Conservation (phyloP, 1,140 invertebrate genomes). For the Probaryconus sp. region DNA sequence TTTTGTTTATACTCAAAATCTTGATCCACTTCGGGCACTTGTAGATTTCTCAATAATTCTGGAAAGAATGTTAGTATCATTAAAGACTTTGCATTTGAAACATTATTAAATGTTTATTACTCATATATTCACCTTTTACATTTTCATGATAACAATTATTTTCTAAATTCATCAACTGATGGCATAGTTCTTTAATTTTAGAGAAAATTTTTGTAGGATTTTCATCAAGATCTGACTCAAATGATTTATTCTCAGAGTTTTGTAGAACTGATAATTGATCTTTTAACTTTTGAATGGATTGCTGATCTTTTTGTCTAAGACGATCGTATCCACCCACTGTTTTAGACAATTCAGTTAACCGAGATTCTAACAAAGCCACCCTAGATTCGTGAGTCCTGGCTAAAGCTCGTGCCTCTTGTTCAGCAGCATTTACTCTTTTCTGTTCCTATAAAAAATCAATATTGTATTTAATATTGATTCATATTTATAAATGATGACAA, state of each 20-base stretch:
- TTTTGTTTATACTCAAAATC: slow-evolving; percentile 77
- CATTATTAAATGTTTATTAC: slow-evolving; percentile 6
- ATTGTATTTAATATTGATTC: slow-evolving; percentile 9
- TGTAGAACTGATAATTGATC: slow-evolving; percentile 74
- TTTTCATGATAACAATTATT: slow-evolving; percentile 64
- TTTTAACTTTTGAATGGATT: slow-evolving; percentile 85
- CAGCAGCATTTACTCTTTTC: slow-evolving; percentile 82
- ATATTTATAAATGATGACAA: slow-evolving; percentile 10
- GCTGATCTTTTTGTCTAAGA: slow-evolving; percentile 85
- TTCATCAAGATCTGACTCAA: slow-evolving; percentile 46
- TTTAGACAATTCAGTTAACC: slow-evolving; percentile 88
- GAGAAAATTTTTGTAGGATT: slow-evolving; percentile 67
- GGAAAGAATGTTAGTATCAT: slow-evolving; percentile 30
- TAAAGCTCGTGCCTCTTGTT: slow-evolving; percentile 83
- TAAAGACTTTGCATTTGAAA: slow-evolving; percentile 28
- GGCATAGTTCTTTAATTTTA: slow-evolving; percentile 70
- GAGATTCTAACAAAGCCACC: slow-evolving; percentile 86
- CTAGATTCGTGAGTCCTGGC: slow-evolving; percentile 85
- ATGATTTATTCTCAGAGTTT: slow-evolving; percentile 71
- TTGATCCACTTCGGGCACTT: slow-evolving; percentile 63
- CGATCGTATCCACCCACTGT: slow-evolving; percentile 89
- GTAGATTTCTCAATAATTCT: slow-evolving; percentile 68
- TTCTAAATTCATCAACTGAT: slow-evolving; percentile 67
- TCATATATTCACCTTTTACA: slow-evolving; percentile 69
- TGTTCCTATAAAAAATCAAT: slow-evolving; percentile 80